phyloP scores from a whole-genome alignment of 2,797 vertebrate species.

The Cirrhinus mrigala region DNA sequence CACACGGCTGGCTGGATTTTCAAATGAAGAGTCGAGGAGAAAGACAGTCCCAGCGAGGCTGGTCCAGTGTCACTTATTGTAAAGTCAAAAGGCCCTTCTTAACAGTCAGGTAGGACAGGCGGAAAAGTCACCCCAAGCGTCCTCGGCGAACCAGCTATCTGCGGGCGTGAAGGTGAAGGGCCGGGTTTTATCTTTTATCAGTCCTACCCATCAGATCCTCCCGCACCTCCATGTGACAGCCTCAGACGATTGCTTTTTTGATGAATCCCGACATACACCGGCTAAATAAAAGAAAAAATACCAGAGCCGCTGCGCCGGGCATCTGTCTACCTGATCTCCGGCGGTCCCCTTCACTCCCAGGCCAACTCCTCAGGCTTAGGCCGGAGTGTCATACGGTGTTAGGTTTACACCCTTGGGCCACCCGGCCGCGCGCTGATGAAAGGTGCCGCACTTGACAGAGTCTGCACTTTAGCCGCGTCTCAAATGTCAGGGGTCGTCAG shows the following conservation, averaged over 20 bases:
- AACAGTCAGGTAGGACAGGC: constrained; percentile 16
- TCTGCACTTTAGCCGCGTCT: constrained; percentile 67
- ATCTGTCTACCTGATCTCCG: constrained; percentile 19
- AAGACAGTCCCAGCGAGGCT: constrained; percentile 61
- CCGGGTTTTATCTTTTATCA: constrained; percentile 25
- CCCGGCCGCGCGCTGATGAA: constrained; percentile 56
- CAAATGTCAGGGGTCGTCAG: constrained; percentile 68
- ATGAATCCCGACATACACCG: constrained; percentile 59
- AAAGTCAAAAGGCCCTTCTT: constrained; percentile 51
- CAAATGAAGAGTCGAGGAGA: constrained; percentile 50
- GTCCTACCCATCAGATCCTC: constrained; percentile 23
- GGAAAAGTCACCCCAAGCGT: constrained; percentile 23
- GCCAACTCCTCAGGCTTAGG: constrained; percentile 16
- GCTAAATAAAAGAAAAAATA: constrained; percentile 61
- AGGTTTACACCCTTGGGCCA: constrained; percentile 50
- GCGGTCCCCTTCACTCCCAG: constrained; percentile 23
- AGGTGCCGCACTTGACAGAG: constrained; percentile 58
- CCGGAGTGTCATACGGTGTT: constrained; percentile 60
- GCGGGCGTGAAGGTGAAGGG: not conserved
- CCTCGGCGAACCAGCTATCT: not conserved
- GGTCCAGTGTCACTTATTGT: constrained; percentile 70
- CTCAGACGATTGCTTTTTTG: constrained; percentile 57
- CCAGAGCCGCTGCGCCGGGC: constrained; percentile 60
- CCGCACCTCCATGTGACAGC: constrained; percentile 61
- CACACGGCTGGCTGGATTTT: constrained; percentile 28